Base-by-base conservation (phyloP, 2,888 invertebrate species). In the Cybosia mesomella region DNA sequence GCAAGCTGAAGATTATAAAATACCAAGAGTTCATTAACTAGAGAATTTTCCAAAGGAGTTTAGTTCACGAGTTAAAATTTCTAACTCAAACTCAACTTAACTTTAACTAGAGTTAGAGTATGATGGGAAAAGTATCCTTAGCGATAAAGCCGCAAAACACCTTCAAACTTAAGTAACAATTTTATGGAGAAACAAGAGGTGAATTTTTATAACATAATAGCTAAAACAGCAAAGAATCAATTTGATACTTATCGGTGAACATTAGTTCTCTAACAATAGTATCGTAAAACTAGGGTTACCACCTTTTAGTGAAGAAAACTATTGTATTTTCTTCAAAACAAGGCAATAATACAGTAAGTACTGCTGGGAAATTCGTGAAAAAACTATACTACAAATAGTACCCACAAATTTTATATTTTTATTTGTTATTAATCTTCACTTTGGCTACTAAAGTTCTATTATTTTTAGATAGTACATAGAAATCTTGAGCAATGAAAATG, bases 201-300 rank as follows among this genome's bases (percentile, higher is more conserved):
- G 15, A 24, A 24, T 55, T 15, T 55, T 5, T 55, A 21, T 13
- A 36, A 13, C 21, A 36, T 58, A 59, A 7, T 9, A 22, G 11
- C 21, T 13, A 22, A 21, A 21, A 34, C 34, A n/a, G 2, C 34
- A 18, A 10, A 59, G 22, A 36, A 59, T 58, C 49, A 58, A 43
- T 49, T 18, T 59, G 36, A 58, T 36, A 59, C 2, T 36, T 59
- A 36, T 21, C 21, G 22, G 34, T 54, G 18, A 36, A 36, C 43
- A 57, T 58, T 43, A 49, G 34, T 58, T 64, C 24, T 64, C 28
- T 49, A 34, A 58, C 65, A 64, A 57, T 49, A 21, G n/a, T 21
- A 22, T 58, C 28, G 49, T 66, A 59, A 66, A 66, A n/a, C n/a
- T 49, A 49, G 49, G 49, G 49, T n/a, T 49, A n/a, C 9, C 49